Evolutionary conservation across 2,113 vertebrate species (phyloP).

Genomic region (human): GRCh38 chr5:125599001-125599500

Average conservation of each 20-base stretch:
- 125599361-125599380: neutral
- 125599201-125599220: neutral
- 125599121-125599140: neutral
- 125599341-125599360: neutral
- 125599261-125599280: neutral
- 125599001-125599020: neutral
- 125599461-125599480: neutral
- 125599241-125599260: neutral
- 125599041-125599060: neutral
- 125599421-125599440: neutral
- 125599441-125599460: neutral
- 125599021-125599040: neutral
- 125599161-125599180: neutral
- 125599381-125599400: neutral
- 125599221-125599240: neutral
- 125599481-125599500: neutral
- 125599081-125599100: neutral
- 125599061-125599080: neutral
- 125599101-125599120: neutral
- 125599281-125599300: neutral
- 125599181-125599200: neutral
- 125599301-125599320: neutral
- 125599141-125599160: neutral
- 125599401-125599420: neutral
- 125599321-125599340: neutral